Conservation (phyloP, 2,797 vertebrate genomes). For the Neomorphus geoffroyi region DNA sequence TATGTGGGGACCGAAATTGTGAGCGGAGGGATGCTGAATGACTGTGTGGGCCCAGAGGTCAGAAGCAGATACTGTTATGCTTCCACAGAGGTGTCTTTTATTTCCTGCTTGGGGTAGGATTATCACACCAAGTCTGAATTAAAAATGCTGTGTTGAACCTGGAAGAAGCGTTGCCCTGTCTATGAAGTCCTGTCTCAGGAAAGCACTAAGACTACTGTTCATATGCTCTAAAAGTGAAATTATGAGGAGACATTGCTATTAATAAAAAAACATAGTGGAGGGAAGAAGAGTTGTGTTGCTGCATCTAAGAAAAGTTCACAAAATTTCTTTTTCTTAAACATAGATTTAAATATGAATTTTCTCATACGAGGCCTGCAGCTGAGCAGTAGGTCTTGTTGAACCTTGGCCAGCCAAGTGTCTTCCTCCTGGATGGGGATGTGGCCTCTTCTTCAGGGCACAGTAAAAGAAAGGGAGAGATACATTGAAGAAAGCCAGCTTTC, state of each 20-base stretch:
- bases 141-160: not conserved
- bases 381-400: not conserved
- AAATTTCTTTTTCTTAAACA: rapidly evolving
- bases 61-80: not conserved
- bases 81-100: not conserved
- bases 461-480: not conserved
- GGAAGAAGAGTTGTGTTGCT: not conserved
- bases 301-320: not conserved
- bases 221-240: not conserved
- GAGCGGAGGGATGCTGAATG: not conserved
- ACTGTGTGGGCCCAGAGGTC: not conserved
- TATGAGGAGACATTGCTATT: not conserved
- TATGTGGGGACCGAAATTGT: not conserved
- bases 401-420: not conserved
- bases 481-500: not conserved
- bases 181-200: not conserved
- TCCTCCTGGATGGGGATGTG: not conserved
- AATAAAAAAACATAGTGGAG: not conserved
- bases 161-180: not conserved
- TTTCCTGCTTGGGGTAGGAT: not conserved
- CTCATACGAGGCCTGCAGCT: not conserved
- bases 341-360: not conserved
- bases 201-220: not conserved
- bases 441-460: not conserved
- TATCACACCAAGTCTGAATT: not conserved